Conservation (phyloP, 2,797 vertebrate genomes). For the Echiichthys vipera region DNA sequence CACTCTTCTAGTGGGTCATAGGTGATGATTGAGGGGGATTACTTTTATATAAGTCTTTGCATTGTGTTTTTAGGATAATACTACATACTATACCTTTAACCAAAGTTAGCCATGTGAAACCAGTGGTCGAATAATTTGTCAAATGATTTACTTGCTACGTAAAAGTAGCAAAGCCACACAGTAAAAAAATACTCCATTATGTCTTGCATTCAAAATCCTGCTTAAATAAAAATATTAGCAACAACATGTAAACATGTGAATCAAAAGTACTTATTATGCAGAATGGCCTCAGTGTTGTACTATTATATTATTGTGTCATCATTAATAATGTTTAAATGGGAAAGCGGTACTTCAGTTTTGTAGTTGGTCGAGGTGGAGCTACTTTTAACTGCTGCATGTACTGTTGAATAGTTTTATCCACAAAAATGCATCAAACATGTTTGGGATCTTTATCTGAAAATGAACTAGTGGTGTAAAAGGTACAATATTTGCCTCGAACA, state of each 20-base stretch:
- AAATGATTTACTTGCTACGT: too few relatives aligned
- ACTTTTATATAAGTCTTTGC: too few relatives aligned
- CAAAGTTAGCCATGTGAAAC: background rate
- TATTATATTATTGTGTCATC: background rate
- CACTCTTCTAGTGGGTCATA: too few relatives aligned
- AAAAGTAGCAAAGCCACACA: background rate
- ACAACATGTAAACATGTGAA: too few relatives aligned
- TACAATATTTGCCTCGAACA: background rate
- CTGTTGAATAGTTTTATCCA: background rate
- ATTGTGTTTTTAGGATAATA: too few relatives aligned
- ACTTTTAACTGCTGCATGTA: background rate
- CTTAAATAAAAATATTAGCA: too few relatives aligned
- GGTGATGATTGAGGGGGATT: too few relatives aligned
- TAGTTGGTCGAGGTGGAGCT: background rate
- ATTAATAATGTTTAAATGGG: background rate
- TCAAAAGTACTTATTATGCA: background rate
- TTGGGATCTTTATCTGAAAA: background rate
- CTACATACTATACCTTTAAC: too few relatives aligned
- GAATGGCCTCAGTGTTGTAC: background rate
- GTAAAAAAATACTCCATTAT: too few relatives aligned
- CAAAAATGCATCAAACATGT: background rate
- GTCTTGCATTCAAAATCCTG: too few relatives aligned
- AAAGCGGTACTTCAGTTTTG: background rate
- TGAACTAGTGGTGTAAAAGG: background rate
- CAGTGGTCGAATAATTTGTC: background rate